Base-by-base conservation (phyloP, 1,140 invertebrate genomes). In the Atta texana region DNA sequence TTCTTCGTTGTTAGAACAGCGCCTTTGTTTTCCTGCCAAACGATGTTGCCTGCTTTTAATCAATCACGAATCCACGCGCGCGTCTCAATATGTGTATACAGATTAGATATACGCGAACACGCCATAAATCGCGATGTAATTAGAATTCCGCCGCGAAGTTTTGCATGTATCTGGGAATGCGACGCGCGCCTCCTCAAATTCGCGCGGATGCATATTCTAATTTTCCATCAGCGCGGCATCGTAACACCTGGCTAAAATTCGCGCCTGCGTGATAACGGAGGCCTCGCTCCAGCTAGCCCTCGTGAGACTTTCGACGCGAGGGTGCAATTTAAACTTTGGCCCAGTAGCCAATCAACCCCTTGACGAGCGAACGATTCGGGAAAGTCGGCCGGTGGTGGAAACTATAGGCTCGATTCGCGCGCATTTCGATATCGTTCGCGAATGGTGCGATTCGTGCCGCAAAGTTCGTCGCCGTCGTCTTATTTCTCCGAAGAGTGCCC, bases 301-400 rank as follows among this genome's bases (percentile, higher is more conserved):
- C 89, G 90, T 75, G 78, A 88, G 85, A 89, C 85, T 91, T 90
- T 89, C 76, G 31, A 78, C 86, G 76, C 86, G 87, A 92, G 89
- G 91, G 90, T 92, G 90, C 77, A 91, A 93, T 92, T 94, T 93
- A 91, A 94, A 93, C 87, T 92, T 93, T 90, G 81, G 89, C 90
- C 91, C 91, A 94, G 93, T 94, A 86, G 85, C 90, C 86, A 91
- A 91, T 87, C 89, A 90, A 91, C 90, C 87, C 90, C 89, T 89
- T 86, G 49, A 66, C 91, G 88, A 80, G 82, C 66, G 55, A 87
- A 85, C 68, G 66, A 68, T 77, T 28, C 14, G 49, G 21, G 14
- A 51, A 75, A 61, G 53, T 74, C 57, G 64, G 31, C 77, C 76
- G 82, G 49, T 44, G 51, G 12, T 28, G 10, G 74, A 34, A 28